Evolutionary conservation across 2,113 vertebrate genomes (phyloP).

Genomic region (Neopipo cinnamomea): DNA sequence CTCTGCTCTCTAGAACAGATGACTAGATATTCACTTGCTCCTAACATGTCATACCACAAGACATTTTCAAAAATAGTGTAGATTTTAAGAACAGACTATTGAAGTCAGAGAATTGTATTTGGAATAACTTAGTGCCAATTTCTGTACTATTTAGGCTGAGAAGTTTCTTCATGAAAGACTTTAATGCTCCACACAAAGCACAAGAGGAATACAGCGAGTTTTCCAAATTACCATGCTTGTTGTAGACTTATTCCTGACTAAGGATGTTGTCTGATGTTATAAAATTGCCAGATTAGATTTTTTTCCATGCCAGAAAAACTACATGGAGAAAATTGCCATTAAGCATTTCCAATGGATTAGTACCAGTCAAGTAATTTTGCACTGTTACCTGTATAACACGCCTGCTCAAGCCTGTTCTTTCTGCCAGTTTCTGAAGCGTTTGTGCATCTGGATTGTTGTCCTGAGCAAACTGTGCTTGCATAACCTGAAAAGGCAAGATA

Average conservation of each 20-base stretch:
- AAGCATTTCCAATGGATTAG: background rate
- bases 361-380: background rate
- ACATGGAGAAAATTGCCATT: background rate
- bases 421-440: constrained; percentile 95
- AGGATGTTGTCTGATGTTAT: background rate
- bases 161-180: background rate
- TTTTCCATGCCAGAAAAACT: background rate
- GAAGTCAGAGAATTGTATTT: background rate
- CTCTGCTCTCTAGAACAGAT: background rate
- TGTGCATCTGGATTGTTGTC: constrained; percentile 99
- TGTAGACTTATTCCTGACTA: background rate
- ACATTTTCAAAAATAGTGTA: background rate
- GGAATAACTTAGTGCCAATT: background rate
- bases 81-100: background rate
- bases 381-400: constrained; percentile 93
- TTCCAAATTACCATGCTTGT: background rate
- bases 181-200: background rate
- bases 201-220: background rate
- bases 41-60: background rate
- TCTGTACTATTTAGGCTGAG: background rate
- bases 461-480: constrained; percentile 99
- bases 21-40: background rate
- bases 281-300: background rate
- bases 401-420: constrained; percentile 95
- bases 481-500: constrained; percentile 80